Conservation (phyloP, 2,888 invertebrate species). For the Tachystola acroxantha region DNA sequence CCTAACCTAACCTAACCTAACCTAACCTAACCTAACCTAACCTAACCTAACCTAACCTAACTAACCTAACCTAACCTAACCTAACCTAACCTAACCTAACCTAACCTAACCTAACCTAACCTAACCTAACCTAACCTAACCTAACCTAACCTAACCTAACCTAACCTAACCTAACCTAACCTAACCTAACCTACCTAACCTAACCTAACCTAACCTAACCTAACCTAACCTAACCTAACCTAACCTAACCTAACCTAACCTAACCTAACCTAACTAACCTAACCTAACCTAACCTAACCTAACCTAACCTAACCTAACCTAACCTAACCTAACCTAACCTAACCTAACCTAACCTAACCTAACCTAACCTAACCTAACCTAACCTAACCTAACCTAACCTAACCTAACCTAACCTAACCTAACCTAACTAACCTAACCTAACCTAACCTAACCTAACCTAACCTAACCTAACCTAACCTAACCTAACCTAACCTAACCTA, state of each 20-base stretch:
- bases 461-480: slow-evolving; percentile 6
- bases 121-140: slow-evolving; percentile 7
- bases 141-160: slow-evolving; percentile 8
- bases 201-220: slow-evolving; percentile 9
- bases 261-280: slow-evolving; percentile 9
- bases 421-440: slow-evolving; percentile 6
- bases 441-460: slow-evolving; percentile 6
- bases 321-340: slow-evolving; percentile 6
- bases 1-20: slow-evolving; percentile 19
- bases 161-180: slow-evolving; percentile 5
- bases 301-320: slow-evolving; percentile 6
- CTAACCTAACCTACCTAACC: slow-evolving; percentile 6
- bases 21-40: slow-evolving; percentile 19
- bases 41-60: slow-evolving; percentile 10
- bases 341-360: slow-evolving; percentile 6
- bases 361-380: slow-evolving; percentile 5
- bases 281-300: slow-evolving; percentile 6
- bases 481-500: slow-evolving; percentile 6
- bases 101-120: slow-evolving; percentile 7
- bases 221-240: slow-evolving; percentile 11
- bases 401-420: slow-evolving; percentile 6
- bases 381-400: slow-evolving; percentile 1
- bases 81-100: slow-evolving; percentile 6
- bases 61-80: slow-evolving; percentile 10
- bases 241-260: slow-evolving; percentile 10